Percentiles rank a stretch among this genome's conserved stretches.
Conservation (phyloP, 2,113 vertebrate genomes). For the Taxidea taxus region DNA sequence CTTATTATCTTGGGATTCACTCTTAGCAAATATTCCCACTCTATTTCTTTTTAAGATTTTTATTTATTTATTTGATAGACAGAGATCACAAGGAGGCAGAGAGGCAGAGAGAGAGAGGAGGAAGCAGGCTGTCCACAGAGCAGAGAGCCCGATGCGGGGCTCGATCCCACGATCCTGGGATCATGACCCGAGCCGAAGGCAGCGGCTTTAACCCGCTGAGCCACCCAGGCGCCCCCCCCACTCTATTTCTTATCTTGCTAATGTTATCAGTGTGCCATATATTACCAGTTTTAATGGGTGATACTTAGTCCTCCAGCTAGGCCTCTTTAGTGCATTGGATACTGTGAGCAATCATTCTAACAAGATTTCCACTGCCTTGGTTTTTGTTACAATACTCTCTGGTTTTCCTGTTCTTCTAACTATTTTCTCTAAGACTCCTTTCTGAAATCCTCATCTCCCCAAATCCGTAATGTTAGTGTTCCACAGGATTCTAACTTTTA, state of each 20-base stretch:
- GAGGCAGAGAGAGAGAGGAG: no score
- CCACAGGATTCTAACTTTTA: background rate
- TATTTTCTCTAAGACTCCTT: background rate
- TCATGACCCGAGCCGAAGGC: no score
- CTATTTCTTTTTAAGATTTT: no score
- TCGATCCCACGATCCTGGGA: no score
- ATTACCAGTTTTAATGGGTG: background rate
- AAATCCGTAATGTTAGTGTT: background rate
- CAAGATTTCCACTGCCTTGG: background rate
- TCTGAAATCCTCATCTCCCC: background rate
- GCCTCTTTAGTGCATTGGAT: background rate
- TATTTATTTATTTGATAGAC: no score
- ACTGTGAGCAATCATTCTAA: background rate
- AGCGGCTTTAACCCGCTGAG: no score
- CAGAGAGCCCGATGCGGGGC: no score
- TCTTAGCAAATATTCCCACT: background rate
- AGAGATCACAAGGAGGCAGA: no score
- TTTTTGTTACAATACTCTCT: background rate
- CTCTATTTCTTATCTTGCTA: background rate
- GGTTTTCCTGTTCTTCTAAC: background rate
- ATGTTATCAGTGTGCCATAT: background rate
- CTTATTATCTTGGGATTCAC: background rate
- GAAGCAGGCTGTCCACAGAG: no score
- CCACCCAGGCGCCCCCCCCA: no score
- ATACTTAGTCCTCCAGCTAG: background rate